phyloP scores from a whole-genome alignment of 1,140 invertebrate species.

The Formica exsecta region DNA sequence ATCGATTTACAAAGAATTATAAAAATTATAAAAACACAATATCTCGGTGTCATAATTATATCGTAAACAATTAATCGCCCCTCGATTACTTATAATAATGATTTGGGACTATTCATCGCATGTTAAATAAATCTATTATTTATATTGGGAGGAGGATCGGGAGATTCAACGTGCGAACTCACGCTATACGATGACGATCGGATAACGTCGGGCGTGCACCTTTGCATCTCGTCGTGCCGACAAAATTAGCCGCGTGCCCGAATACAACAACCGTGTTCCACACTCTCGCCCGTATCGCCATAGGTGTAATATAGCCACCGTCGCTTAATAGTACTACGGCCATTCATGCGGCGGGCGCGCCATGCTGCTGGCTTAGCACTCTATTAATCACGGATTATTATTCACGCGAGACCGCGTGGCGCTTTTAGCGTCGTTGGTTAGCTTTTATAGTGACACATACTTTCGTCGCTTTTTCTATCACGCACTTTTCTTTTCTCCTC shows the following conservation, averaged over 20 bases:
- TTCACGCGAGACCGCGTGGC: conserved; percentile 79
- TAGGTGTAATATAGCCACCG: conserved; percentile 71
- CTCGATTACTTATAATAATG: not conserved
- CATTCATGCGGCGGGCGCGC: conserved; percentile 77
- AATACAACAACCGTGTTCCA: conserved; percentile 55
- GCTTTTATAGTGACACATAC: conserved; percentile 56
- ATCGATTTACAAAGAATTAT: not conserved
- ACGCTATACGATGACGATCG: not conserved
- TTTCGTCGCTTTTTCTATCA: conserved; percentile 72
- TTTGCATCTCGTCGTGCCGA: conserved; percentile 48
- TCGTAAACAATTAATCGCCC: not conserved
- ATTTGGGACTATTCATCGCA: not conserved
- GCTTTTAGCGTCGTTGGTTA: conserved; percentile 78
- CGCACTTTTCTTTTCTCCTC: conserved; percentile 58
- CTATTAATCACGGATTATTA: conserved; percentile 85
- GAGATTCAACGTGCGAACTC: not conserved
- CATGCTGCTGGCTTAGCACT: conserved; percentile 78
- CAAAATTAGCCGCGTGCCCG: conserved; percentile 57
- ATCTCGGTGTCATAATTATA: not conserved
- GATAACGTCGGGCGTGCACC: conserved; percentile 41
- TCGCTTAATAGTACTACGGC: conserved; percentile 78
- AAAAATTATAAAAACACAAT: not conserved
- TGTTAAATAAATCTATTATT: conserved; percentile 9
- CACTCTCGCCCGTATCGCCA: conserved; percentile 52
- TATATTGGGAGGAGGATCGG: not conserved